phyloP scores from a whole-genome alignment of 2,888 invertebrate species.

The Drosophila tanythrix region DNA sequence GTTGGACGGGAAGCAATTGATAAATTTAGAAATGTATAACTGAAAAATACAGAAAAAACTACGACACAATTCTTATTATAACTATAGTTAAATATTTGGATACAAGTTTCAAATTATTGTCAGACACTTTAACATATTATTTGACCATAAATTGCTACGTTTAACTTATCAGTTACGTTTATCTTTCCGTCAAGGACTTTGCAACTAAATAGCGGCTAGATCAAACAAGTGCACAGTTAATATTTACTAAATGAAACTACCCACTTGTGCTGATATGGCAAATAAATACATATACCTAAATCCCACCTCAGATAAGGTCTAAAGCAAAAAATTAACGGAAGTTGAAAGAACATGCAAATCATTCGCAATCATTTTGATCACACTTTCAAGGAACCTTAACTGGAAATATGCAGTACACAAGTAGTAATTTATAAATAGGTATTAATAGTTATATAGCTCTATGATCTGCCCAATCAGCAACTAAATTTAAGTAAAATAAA shows the following conservation, averaged over 20 bases:
- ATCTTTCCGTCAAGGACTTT: neutral
- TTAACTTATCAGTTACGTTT: neutral
- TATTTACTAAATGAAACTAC: neutral
- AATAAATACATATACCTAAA: neutral
- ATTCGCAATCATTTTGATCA: neutral
- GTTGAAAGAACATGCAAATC: neutral
- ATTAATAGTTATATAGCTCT: neutral
- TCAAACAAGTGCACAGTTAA: neutral
- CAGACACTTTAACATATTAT: neutral
- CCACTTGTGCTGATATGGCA: neutral
- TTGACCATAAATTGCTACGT: neutral
- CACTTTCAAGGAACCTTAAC: neutral
- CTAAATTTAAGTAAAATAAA: neutral
- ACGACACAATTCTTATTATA: neutral
- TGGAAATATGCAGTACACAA: neutral
- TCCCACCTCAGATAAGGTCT: neutral
- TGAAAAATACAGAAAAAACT: neutral
- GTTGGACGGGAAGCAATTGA: fast-evolving
- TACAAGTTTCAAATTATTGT: neutral
- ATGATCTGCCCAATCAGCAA: neutral
- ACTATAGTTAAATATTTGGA: neutral
- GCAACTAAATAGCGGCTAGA: neutral
- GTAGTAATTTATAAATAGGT: neutral
- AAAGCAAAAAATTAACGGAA: neutral
- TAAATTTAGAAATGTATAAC: neutral